Conservation (phyloP, 2,888 invertebrate species). For the Rhodophaea formosa region DNA sequence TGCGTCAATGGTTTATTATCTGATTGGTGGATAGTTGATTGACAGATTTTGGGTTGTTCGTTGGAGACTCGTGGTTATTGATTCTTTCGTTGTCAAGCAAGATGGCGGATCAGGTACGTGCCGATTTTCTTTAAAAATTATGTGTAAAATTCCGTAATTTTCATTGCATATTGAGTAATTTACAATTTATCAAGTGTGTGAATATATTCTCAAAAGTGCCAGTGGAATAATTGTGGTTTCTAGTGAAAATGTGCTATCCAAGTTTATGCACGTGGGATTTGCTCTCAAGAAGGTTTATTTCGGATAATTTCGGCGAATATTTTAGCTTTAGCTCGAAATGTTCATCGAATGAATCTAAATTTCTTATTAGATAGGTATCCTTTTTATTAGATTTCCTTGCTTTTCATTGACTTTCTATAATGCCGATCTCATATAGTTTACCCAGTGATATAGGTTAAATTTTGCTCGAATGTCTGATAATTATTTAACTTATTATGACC, state of each 20-base stretch:
- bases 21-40: no score
- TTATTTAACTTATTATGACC: no score
- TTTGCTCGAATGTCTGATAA: background rate
- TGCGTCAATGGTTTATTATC: no score
- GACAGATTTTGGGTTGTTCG: background rate
- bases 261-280: slow-evolving; percentile 58
- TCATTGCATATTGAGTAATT: slow-evolving; percentile 24
- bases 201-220: slow-evolving; percentile 27
- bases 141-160: slow-evolving; percentile 28
- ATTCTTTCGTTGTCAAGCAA: slow-evolving; percentile 83
- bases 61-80: slow-evolving; percentile 7
- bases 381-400: background rate
- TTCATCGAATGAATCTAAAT: background rate
- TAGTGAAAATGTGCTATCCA: slow-evolving; percentile 46
- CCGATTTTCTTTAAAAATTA: slow-evolving; percentile 48
- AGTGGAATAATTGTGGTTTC: slow-evolving; percentile 27
- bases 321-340: background rate
- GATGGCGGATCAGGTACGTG: slow-evolving; percentile 91
- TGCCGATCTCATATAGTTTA: no score
- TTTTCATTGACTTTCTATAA: background rate
- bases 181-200: slow-evolving; percentile 7
- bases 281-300: slow-evolving; percentile 23
- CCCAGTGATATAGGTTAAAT: background rate
- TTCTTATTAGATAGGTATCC: background rate
- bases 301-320: background rate